Evolutionary conservation across 92 coral and sea anemone genomes (phyloP), one percentile per base, ranked within the genome.

Genomic region (Phenganax subtilis): DNA sequence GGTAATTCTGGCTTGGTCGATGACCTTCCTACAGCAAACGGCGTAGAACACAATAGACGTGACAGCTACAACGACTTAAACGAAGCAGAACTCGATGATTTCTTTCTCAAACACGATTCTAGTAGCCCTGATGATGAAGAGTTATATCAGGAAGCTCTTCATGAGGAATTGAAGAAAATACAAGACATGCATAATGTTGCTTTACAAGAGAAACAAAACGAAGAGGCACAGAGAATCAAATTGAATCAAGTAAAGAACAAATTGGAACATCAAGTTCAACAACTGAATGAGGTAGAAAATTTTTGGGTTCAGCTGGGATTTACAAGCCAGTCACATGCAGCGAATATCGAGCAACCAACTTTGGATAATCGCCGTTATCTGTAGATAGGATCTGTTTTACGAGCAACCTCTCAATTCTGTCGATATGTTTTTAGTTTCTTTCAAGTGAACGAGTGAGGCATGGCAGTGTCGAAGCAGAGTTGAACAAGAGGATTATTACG

Each of bases 181-280:
- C 99, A 96, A 89, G 99, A 96, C 53, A 90, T 96, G 97, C 88
- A 96, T 84, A 96, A 96, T 47, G 87, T 65, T 11, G 85, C 82
- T 20, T 84, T 90, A 27, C 99, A 96, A 75, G 91, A 92, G 75
- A 84, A 90, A 14, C 99, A 96, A 64, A 58, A 64, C 54, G 91
- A 89, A 55, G 99, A 92, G 75, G 93, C 96, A 1, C 91, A 88
- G 28, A 82, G 90, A 64, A 96, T 96, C 76, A 93, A 91, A 84
- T 79, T 90, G 60, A 90, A 89, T 79, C 97, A 96, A 74, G 79
- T 84, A 31, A 80, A 89, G 57, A 88, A 88, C 86, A 94, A 92
- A 78, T 91, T 87, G 27, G 97, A 92, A 59, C 90, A 90, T 75
- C 96, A 92, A 86, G 88, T 88, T 2, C 92, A 94, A 75, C 92